Evolutionary conservation across 1,140 invertebrate genomes (phyloP), one percentile per base, ranked within the genome.

Genomic region (Cataglyphis hispanica): DNA sequence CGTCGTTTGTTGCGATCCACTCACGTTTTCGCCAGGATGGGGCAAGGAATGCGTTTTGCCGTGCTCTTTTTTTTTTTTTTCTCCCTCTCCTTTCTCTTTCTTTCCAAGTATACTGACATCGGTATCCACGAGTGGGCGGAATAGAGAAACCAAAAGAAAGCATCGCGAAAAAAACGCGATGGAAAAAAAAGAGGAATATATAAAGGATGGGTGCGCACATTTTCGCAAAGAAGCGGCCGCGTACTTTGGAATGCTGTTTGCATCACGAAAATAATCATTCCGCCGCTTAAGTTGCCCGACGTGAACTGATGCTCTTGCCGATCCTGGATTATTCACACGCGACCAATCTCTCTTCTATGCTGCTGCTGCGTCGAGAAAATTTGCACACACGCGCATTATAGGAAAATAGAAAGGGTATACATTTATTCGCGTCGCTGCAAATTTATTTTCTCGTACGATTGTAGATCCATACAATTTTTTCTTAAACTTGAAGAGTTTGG

Each of bases 181-280:
- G 67, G 77, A 53, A 75, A 88, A 88, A 88, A 91, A 86, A 81
- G 43, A 87, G 46, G 72, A 87, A 66, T 56, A 78, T 75, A 66
- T 91, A 91, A 91, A 87, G 86, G 81, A 91, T 89, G 86, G 90
- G 58, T 76, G 76, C 77, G 84, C 88, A 50, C 46, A 88, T 89
- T 91, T 91, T 89, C 86, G 60, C 87, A 80, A 91, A 91, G 90
- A 77, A 87, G 80, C 61, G 70, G 74, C 53, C 50, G 66, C 22
- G 66, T 77, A 56, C 63, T 89, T 88, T 66, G 87, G 90, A 91
- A 91, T 89, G 87, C 70, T 78, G 37, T 67, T 34, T 72, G 46
- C 69, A 74, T 72, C 61, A 78, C 75, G 81, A 85, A 91, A 91
- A 91, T 90, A 91, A 91, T 85, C 89, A 91, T 91, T 90, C 89